phyloP scores from a whole-genome alignment of 2,888 invertebrate genomes.

The Girardia tigrina region DNA sequence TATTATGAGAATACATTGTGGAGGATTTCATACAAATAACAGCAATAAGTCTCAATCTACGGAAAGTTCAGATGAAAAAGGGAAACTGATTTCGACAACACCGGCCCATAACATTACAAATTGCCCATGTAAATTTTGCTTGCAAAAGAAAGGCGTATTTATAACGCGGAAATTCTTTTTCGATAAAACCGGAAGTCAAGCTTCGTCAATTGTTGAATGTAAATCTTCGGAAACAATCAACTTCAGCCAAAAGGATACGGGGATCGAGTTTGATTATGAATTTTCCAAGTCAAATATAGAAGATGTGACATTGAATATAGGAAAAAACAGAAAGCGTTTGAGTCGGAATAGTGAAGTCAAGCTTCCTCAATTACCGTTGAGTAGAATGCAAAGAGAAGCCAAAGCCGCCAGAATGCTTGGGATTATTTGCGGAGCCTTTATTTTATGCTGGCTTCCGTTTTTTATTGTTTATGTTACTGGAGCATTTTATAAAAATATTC shows the following conservation, averaged over 20 bases:
- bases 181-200: not conserved
- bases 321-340: not conserved
- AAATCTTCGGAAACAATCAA: not conserved
- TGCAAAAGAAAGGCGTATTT: not conserved
- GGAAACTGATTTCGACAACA: not conserved
- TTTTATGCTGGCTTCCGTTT: conserved; percentile 63
- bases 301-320: not conserved
- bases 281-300: not conserved
- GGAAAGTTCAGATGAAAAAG: not conserved
- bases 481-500: conserved; percentile 65
- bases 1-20: conserved; percentile 75
- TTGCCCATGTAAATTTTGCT: not conserved
- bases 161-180: not conserved
- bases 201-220: not conserved
- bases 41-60: not conserved
- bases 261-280: not conserved
- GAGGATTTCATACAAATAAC: conserved; percentile 46
- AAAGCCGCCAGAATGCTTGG: conserved; percentile 90
- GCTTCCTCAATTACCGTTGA: not conserved
- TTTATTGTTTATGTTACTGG: conserved; percentile 71
- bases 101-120: not conserved
- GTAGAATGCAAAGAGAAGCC: conserved; percentile 60
- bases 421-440: conserved; percentile 89
- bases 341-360: not conserved
- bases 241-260: not conserved